A percentile compares a stretch with the other conserved stretches of the same genome.
These are phyloP conservation scores for Conistra vaccinii DNA, from an alignment of 2,888 invertebrate species.

Conservation along the genomic window DNA sequence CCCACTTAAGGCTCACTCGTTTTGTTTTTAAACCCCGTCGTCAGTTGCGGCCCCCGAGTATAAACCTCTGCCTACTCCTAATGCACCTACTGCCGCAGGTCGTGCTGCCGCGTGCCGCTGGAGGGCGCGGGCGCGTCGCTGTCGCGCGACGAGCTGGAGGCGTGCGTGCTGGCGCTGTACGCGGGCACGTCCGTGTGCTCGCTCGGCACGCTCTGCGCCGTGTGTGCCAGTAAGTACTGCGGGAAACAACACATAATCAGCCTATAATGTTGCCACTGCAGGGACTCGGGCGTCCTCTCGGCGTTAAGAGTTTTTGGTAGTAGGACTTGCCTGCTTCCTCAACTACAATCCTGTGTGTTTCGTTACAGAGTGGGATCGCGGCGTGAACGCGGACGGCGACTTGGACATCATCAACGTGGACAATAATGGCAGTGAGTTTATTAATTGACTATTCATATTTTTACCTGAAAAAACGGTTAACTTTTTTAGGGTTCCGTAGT, in stretches of 20 bases:
- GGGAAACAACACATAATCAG: not conserved
- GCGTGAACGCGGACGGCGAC: slow-evolving; percentile 72
- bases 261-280: not conserved
- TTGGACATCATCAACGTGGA: slow-evolving; percentile 83
- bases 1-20: too few relatives aligned
- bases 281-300: not conserved
- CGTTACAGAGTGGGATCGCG: slow-evolving; percentile 79
- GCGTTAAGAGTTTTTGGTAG: too few relatives aligned
- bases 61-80: not conserved
- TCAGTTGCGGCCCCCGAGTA: not conserved
- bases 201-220: slow-evolving; percentile 43
- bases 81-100: slow-evolving; percentile 45
- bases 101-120: slow-evolving; percentile 77
- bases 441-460: not conserved
- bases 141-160: slow-evolving; percentile 76
- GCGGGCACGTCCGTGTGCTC: slow-evolving; percentile 65
- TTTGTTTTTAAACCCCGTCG: not conserved
- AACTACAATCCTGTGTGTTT: not conserved
- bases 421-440: slow-evolving; percentile 75
- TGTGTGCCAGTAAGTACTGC: slow-evolving; percentile 33
- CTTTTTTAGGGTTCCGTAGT: too few relatives aligned
- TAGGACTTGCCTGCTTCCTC: too few relatives aligned
- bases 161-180: slow-evolving; percentile 78
- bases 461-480: too few relatives aligned
- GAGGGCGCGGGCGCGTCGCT: slow-evolving; percentile 79